Evolutionary conservation across 2,797 vertebrate genomes (phyloP).

Genomic region (Poeciliopsis infans): DNA sequence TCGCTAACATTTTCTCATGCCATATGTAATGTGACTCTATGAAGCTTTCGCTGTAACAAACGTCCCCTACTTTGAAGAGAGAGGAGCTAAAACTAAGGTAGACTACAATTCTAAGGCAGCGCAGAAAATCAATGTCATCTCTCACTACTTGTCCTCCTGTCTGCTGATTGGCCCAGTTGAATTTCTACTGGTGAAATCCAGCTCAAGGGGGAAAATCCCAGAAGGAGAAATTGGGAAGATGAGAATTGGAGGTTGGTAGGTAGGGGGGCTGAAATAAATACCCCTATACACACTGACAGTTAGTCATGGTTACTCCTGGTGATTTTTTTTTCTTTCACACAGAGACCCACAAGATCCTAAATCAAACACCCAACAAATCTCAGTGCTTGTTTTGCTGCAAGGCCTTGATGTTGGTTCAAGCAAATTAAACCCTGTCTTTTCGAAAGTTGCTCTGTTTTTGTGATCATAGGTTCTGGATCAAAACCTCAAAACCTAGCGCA

Average conservation of each 20-base stretch:
- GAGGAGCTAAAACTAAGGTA: too few relatives aligned
- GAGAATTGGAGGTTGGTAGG: not conserved
- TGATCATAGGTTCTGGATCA: not conserved
- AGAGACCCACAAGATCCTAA: slow-evolving; percentile 18
- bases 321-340: not conserved
- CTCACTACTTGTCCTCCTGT: not conserved
- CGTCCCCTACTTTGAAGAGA: too few relatives aligned
- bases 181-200: not conserved
- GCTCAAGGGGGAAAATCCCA: too few relatives aligned
- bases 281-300: slow-evolving; percentile 16
- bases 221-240: too few relatives aligned
- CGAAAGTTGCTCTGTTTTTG: too few relatives aligned
- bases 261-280: slow-evolving; percentile 11
- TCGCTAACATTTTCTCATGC: too few relatives aligned
- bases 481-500: not conserved
- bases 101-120: not conserved
- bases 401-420: too few relatives aligned
- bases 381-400: not conserved
- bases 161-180: not conserved
- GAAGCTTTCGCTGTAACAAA: too few relatives aligned
- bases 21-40: too few relatives aligned
- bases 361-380: slow-evolving; percentile 10
- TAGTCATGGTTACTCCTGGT: slow-evolving; percentile 35
- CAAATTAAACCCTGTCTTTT: too few relatives aligned
- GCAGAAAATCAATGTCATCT: not conserved